phyloP scores from a whole-genome alignment of 2,113 vertebrate species.

The Cyphomyrus discorhynchus region DNA sequence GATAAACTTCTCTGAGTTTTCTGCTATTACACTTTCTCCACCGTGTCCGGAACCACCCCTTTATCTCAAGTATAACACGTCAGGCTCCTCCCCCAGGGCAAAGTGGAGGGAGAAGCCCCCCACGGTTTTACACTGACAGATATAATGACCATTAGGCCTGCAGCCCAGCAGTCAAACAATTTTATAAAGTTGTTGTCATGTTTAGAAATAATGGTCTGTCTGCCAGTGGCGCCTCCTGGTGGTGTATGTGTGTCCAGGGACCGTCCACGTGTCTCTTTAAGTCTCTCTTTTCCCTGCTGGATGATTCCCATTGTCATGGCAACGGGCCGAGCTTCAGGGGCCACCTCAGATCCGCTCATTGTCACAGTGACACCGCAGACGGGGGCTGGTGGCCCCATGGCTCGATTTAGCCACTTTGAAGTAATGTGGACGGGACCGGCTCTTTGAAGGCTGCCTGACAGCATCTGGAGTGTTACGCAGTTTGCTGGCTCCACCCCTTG shows the following conservation, averaged over 20 bases:
- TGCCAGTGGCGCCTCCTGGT: neutral
- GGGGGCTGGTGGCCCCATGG: neutral
- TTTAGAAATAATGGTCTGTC: neutral
- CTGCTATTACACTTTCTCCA: neutral
- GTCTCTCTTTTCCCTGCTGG: neutral
- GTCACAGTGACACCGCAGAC: neutral
- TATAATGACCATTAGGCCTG: neutral
- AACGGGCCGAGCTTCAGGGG: neutral
- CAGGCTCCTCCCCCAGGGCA: neutral
- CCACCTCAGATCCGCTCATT: slow-evolving; percentile 12
- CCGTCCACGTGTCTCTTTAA: neutral
- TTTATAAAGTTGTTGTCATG: neutral
- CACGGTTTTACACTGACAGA: neutral
- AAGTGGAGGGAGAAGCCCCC: neutral
- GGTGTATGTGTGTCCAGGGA: neutral
- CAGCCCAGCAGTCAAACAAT: neutral
- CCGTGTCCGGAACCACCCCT: neutral
- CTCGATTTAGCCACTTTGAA: neutral
- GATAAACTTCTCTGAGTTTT: neutral
- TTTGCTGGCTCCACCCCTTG: neutral
- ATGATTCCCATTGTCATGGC: neutral
- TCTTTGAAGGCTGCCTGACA: neutral
- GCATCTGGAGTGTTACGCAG: neutral
- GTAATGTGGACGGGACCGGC: neutral
- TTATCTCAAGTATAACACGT: neutral